A percentile compares a stretch with the other conserved stretches of the same genome.
These are phyloP conservation scores for Cyphomyrmex costatus DNA, from an alignment of 1,140 invertebrate genomes.

Conservation along the genomic window DNA sequence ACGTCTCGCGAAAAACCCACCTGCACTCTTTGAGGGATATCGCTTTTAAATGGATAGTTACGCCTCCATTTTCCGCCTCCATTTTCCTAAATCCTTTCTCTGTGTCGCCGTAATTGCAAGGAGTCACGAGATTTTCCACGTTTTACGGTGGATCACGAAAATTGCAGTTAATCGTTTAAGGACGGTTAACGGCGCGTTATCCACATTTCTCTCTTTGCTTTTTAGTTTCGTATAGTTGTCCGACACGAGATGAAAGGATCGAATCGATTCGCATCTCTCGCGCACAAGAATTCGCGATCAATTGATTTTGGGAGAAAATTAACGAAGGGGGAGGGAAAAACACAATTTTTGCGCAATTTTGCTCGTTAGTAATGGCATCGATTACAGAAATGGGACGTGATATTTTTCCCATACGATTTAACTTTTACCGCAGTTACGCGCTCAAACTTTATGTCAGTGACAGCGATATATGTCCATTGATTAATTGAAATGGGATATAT, in stretches of 20 bases:
- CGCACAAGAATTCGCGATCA: slow-evolving; percentile 16
- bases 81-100: slow-evolving; percentile 46
- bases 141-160: slow-evolving; percentile 41
- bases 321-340: neutral
- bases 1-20: slow-evolving; percentile 40
- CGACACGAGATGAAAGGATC: neutral
- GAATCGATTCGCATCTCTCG: slow-evolving; percentile 4
- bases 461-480: slow-evolving; percentile 43
- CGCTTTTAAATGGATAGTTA: slow-evolving; percentile 37
- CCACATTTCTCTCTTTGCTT: slow-evolving; percentile 6
- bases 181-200: slow-evolving; percentile 10
- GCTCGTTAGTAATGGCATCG: slow-evolving; percentile 54
- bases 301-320: slow-evolving; percentile 39
- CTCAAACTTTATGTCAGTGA: slow-evolving; percentile 26
- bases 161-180: slow-evolving; percentile 50
- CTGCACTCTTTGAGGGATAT: slow-evolving; percentile 32
- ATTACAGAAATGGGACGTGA: slow-evolving; percentile 26
- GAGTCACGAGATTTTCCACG: slow-evolving; percentile 27
- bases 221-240: slow-evolving; percentile 1
- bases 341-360: slow-evolving; percentile 40
- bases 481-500: slow-evolving; percentile 62
- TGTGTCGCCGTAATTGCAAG: slow-evolving; percentile 28
- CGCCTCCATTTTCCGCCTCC: neutral
- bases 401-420: slow-evolving; percentile 44
- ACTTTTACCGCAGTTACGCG: slow-evolving; percentile 39